Evolutionary conservation across 1,140 invertebrate genomes (phyloP).

Genomic region (Platyura marginata): DNA sequence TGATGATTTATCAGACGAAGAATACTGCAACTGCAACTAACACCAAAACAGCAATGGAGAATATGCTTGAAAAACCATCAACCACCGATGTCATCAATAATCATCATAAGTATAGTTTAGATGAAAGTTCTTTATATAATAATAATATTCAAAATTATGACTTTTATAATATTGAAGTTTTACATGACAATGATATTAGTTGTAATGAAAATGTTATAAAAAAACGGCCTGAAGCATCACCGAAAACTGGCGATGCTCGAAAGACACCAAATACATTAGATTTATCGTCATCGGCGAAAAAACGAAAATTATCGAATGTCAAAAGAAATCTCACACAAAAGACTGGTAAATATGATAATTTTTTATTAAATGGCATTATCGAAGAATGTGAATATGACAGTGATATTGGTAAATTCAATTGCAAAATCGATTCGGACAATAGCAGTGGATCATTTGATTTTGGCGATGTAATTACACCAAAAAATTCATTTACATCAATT

Average conservation of each 20-base stretch:
- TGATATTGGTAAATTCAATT: constrained; percentile 5
- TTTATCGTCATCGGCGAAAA: not conserved
- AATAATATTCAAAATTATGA: not conserved
- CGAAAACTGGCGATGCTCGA: constrained; percentile 1
- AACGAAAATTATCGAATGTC: not conserved
- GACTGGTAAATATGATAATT: not conserved
- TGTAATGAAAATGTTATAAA: not conserved
- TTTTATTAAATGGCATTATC: constrained; percentile 1
- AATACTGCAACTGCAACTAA: constrained; percentile 6
- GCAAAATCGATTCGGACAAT: constrained; percentile 4
- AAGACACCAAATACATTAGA: not conserved
- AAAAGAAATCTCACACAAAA: not conserved
- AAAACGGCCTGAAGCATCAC: constrained; percentile 2
- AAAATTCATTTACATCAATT: too few species aligned
- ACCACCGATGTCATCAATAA: not conserved
- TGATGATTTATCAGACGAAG: constrained; percentile 7
- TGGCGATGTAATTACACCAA: not conserved
- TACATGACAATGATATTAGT: not conserved
- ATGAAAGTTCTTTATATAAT: not conserved
- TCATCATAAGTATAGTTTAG: not conserved
- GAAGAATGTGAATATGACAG: constrained; percentile 5
- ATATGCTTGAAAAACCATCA: not conserved
- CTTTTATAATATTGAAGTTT: not conserved
- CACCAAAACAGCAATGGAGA: constrained; percentile 7
- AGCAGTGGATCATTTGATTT: constrained; percentile 2